These are phyloP conservation scores for Sula dactylatra DNA, from an alignment of 2,113 vertebrate genomes.

Conservation along the genomic window DNA sequence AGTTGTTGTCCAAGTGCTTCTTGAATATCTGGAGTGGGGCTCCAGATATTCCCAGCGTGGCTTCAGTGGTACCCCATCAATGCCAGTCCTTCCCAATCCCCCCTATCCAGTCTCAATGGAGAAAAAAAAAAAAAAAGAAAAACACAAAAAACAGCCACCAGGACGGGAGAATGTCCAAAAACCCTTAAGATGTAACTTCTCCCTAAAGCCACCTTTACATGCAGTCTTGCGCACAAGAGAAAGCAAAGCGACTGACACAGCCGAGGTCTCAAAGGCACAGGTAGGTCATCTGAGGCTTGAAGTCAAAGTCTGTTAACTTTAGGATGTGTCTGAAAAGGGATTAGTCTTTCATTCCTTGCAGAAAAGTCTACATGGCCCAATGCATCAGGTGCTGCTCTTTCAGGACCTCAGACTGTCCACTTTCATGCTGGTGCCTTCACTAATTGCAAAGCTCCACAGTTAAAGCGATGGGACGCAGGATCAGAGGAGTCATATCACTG, in stretches of 20 bases:
- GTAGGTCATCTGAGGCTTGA: not conserved
- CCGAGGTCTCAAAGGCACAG: not conserved
- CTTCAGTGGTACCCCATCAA: not conserved
- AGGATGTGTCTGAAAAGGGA: not conserved
- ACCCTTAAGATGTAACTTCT: not conserved
- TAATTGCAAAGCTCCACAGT: not conserved
- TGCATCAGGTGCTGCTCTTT: not conserved
- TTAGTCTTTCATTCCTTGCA: not conserved
- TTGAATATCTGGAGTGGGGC: too few species aligned
- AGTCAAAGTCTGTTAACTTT: not conserved
- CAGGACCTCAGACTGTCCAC: not conserved
- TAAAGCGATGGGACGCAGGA: accelerated
- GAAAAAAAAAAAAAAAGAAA: not conserved
- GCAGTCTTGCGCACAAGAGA: not conserved
- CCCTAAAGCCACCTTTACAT: not conserved
- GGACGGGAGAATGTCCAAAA: not conserved
- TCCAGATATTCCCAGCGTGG: not conserved
- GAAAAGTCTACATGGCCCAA: not conserved
- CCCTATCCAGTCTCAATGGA: not conserved
- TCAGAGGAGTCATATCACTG: not conserved
- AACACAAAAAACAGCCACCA: not conserved
- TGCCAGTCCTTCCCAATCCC: not conserved
- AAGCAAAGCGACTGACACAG: not conserved
- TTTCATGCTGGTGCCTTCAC: not conserved
- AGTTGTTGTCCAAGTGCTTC: too few species aligned